These are phyloP conservation scores for Stenotaenia linearis DNA, from an alignment of 2,888 invertebrate genomes.

Conservation along the genomic window DNA sequence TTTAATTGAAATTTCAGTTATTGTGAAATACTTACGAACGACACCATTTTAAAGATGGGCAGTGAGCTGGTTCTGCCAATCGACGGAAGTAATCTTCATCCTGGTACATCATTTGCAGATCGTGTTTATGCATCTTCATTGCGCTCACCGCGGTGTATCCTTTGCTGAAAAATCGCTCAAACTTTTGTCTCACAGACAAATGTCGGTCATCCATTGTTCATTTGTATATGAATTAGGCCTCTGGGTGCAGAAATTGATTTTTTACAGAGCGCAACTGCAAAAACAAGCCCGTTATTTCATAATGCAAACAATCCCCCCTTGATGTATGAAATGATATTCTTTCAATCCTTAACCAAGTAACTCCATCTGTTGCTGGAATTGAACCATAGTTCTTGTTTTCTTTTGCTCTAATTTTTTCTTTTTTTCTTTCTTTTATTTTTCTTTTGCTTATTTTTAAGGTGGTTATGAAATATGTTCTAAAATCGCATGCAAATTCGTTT, in stretches of 20 bases:
- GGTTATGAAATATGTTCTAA: neutral
- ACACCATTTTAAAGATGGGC: neutral
- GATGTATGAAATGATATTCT: neutral
- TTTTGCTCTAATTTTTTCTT: neutral
- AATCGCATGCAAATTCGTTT: too few relatives aligned
- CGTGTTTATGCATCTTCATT: neutral
- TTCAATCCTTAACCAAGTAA: neutral
- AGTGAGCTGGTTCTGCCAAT: neutral
- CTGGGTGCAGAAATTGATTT: too few relatives aligned
- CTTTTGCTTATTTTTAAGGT: neutral
- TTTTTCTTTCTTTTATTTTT: neutral
- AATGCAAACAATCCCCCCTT: neutral
- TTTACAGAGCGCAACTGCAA: neutral
- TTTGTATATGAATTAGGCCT: too few relatives aligned
- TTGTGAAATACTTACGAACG: neutral
- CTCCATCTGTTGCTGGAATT: neutral
- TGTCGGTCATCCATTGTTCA: neutral
- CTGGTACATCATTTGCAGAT: neutral
- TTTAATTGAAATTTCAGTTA: neutral
- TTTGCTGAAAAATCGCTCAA: neutral
- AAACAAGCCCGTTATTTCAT: neutral
- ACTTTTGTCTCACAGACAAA: neutral
- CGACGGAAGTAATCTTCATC: neutral
- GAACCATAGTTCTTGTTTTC: neutral
- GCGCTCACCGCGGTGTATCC: neutral